Conservation (phyloP, 2,797 vertebrate genomes). For the Myripristis murdjan region DNA sequence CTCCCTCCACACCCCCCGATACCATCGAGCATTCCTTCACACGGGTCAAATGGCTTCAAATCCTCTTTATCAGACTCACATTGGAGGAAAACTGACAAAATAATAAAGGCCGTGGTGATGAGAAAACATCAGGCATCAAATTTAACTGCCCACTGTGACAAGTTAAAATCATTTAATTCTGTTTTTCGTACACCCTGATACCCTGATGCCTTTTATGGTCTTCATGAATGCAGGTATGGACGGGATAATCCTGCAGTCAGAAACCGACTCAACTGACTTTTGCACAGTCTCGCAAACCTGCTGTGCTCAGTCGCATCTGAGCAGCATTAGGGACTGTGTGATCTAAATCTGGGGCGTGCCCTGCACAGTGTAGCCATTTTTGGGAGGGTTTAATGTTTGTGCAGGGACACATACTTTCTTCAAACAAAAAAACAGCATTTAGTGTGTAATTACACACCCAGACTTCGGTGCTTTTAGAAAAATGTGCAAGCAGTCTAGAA, state of each 20-base stretch:
- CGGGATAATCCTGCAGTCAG: not conserved
- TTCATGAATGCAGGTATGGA: not conserved
- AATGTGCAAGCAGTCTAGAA: conserved; percentile 79
- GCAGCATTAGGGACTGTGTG: conserved; percentile 5
- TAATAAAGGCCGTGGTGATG: not conserved
- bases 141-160: not conserved
- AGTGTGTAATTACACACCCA: conserved; percentile 82
- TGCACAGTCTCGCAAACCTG: conserved; percentile 47
- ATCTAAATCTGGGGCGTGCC: conserved; percentile 17
- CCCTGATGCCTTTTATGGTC: not conserved
- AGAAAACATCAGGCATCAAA: not conserved
- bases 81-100: conserved; percentile 31
- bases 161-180: not conserved
- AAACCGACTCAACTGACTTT: conserved; percentile 1
- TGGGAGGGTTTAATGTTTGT: conserved; percentile 56
- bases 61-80: conserved; percentile 26
- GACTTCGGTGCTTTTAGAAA: conserved; percentile 74
- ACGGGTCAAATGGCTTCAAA: conserved; percentile 78
- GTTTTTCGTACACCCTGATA: not conserved
- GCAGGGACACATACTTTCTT: conserved; percentile 66
- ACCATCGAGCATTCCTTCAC: conserved; percentile 67
- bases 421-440: conserved; percentile 65
- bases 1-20: conserved; percentile 42
- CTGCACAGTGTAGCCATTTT: conserved; percentile 35
- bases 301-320: conserved; percentile 44